Evolutionary conservation across 2,888 invertebrate genomes (phyloP).

Genomic region (Anodontia alba): DNA sequence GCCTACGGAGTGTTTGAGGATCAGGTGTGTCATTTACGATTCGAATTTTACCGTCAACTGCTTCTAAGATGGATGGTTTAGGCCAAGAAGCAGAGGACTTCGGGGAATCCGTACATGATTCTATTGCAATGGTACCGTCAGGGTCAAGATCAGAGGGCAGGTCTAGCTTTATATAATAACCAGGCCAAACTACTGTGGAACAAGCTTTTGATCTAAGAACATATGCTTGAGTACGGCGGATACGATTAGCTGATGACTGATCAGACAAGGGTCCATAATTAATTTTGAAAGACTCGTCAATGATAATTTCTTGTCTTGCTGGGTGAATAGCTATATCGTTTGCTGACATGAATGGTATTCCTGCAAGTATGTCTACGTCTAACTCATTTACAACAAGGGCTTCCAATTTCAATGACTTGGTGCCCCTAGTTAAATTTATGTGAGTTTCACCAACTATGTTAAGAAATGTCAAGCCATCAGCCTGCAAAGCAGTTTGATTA

Average conservation of each 20-base stretch:
- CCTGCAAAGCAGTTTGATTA: too few relatives aligned
- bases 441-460: too few relatives aligned
- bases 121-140: slow-evolving; percentile 18
- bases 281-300: slow-evolving; percentile 13
- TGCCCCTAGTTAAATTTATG: too few relatives aligned
- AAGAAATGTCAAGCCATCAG: too few relatives aligned
- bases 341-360: slow-evolving; percentile 49
- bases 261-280: not conserved
- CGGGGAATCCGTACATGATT: not conserved
- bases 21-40: slow-evolving; percentile 29
- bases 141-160: slow-evolving; percentile 21
- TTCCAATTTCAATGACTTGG: too few relatives aligned
- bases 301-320: slow-evolving; percentile 37
- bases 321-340: slow-evolving; percentile 54
- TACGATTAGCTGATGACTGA: not conserved
- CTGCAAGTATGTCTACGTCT: too few relatives aligned
- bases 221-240: slow-evolving; percentile 33
- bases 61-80: slow-evolving; percentile 21
- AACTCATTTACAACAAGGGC: too few relatives aligned
- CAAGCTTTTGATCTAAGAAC: slow-evolving; percentile 9
- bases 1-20: slow-evolving; percentile 26
- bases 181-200: slow-evolving; percentile 36
- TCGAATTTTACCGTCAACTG: slow-evolving; percentile 33
- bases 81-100: not conserved
- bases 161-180: slow-evolving; percentile 28